These are phyloP conservation scores for Carapus acus DNA, from an alignment of 2,797 vertebrate genomes.

Conservation along the genomic window DNA sequence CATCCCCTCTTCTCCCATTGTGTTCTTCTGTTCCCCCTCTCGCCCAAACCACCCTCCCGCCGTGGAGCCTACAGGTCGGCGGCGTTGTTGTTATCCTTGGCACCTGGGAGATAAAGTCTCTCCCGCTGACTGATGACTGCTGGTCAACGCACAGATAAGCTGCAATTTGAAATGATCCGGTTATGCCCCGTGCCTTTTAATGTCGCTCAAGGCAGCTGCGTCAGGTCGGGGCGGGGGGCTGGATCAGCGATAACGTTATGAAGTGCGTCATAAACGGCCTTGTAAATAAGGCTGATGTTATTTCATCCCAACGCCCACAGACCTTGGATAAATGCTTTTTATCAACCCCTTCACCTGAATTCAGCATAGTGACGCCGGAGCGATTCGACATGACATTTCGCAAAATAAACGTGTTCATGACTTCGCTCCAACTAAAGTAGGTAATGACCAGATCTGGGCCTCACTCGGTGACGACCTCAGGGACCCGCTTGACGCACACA, in stretches of 20 bases:
- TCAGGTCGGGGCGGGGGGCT: conserved; percentile 51
- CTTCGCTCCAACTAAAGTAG: conserved; percentile 55
- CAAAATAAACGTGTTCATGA: conserved; percentile 56
- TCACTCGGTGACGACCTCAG: conserved; percentile 47
- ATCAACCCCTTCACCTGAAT: conserved; percentile 24
- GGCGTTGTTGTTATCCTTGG: conserved; percentile 59
- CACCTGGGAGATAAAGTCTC: conserved; percentile 65
- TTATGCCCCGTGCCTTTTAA: conserved; percentile 51
- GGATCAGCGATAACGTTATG: conserved; percentile 48
- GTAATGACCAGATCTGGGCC: conserved; percentile 67
- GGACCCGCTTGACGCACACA: conserved; percentile 56
- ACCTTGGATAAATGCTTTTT: conserved; percentile 38
- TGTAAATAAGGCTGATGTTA: conserved; percentile 64
- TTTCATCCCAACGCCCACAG: conserved; percentile 28
- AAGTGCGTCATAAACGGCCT: conserved; percentile 59
- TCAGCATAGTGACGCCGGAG: conserved; percentile 20
- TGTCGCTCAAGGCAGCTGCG: conserved; percentile 58
- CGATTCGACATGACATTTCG: conserved; percentile 30
- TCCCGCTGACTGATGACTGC: conserved; percentile 58
- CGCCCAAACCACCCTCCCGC: conserved; percentile 37
- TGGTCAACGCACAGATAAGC: conserved; percentile 45
- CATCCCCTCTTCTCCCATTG: conserved; percentile 18
- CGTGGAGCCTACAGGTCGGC: conserved; percentile 36
- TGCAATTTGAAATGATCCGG: conserved; percentile 54
- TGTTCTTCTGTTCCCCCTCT: conserved; percentile 31